phyloP scores from a whole-genome alignment of 92 coral and sea anemone species.

The Phenganax marumi region DNA sequence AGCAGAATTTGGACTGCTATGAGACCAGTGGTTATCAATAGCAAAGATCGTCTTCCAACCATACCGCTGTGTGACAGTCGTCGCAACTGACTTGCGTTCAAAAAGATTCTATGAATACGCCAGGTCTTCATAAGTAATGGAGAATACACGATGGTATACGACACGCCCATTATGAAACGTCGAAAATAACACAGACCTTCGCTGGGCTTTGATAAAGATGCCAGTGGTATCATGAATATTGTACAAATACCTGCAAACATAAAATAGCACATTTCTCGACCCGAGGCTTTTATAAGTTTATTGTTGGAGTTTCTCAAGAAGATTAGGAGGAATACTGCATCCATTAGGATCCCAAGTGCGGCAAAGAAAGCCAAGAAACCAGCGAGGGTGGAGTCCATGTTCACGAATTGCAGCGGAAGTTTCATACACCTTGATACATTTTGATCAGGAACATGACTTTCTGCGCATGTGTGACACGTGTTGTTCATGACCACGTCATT shows the following conservation, averaged over 20 bases:
- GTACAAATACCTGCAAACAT: constrained; percentile 42
- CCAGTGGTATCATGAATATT: constrained; percentile 46
- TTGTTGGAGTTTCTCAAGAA: constrained; percentile 52
- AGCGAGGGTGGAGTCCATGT: constrained; percentile 39
- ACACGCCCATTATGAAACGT: constrained; percentile 29
- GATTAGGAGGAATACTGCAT: constrained; percentile 33
- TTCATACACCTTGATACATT: constrained; percentile 40
- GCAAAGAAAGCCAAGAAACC: constrained; percentile 28
- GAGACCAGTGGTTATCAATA: constrained; percentile 21
- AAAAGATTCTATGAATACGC: constrained; percentile 26
- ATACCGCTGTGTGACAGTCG: constrained; percentile 9
- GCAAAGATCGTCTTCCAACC: constrained; percentile 31
- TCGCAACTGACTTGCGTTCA: constrained; percentile 14
- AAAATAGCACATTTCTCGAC: constrained; percentile 50
- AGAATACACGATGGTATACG: constrained; percentile 21
- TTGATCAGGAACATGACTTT: constrained; percentile 24
- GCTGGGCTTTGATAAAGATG: constrained; percentile 19
- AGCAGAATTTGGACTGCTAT: constrained; percentile 30
- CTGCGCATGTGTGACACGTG: constrained; percentile 45
- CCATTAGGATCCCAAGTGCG: constrained; percentile 30
- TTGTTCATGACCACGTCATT: constrained; percentile 47
- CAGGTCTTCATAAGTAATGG: constrained; percentile 33
- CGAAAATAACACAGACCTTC: constrained; percentile 34
- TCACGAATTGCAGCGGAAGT: constrained; percentile 45
- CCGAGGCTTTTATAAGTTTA: constrained; percentile 52